Evolutionary conservation across 1,140 invertebrate genomes (phyloP), one percentile per base, ranked within the genome.

Genomic region (Drosophila miranda): DNA sequence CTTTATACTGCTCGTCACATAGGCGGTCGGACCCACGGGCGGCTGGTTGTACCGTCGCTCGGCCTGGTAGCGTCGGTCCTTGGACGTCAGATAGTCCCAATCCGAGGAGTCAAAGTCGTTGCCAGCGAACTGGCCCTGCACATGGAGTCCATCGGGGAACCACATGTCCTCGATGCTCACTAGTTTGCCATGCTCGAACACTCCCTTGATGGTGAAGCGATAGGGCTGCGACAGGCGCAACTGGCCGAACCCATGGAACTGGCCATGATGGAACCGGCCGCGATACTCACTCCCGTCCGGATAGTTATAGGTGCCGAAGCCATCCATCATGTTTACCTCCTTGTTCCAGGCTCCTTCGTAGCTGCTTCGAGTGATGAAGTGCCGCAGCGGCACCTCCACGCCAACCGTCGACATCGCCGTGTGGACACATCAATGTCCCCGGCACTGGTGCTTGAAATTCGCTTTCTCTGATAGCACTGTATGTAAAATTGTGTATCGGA

Each of bases 221-320:
- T 82, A 79, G 2, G 86, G 86, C 6, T 68, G 52, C 0, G 81
- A 34, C n/a, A 89, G 46, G 5, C 68, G 69, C 23, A 89, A 7
- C 4, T 89, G 86, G 0, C 86, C 86, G 23, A 49, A 79, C 19
- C 86, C 86, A 52, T 89, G 86, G 46, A 89, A 89, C 28, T 74
- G 71, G 3, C 86, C 86, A 0, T 57, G 43, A 0, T 57, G 21
- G n/a, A 89, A 89, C 2, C 68, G 38, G 0, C 86, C 86, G 1
- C 81, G 86, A 50, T 89, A 89, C 51, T 87, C 86, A 42, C 68
- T 89, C 23, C 87, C 86, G 66, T 89, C 86, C 19, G 86, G 86
- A 72, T 79, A 89, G 11, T 63, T 67, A 49, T 89, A 89, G 63
- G 52, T 79, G 0, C 86, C 86, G 5, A 87, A 82, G 23, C 86